Percentiles rank a stretch among this genome's conserved stretches.
Evolutionary conservation across 1,140 invertebrate species (phyloP).

Genomic region (Lysiphlebus fabarum): DNA sequence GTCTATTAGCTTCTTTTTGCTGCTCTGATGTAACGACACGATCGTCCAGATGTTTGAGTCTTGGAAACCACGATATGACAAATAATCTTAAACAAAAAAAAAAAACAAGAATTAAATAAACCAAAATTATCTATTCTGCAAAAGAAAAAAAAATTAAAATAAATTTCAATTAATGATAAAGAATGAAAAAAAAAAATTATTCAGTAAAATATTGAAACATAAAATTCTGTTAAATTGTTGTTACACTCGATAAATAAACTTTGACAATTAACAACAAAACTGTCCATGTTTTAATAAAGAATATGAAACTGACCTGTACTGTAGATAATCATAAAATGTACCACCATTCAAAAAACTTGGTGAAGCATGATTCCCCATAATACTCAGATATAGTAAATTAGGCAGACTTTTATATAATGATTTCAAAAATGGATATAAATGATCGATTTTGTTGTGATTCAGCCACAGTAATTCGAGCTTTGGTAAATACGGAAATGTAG

Average conservation of each 20-base stretch:
- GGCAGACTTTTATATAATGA: slow-evolving; percentile 64
- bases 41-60: slow-evolving; percentile 66
- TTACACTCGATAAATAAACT: too few relatives aligned
- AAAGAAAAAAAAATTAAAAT: not conserved
- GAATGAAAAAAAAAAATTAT: too few relatives aligned
- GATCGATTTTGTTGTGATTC: slow-evolving; percentile 71
- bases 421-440: slow-evolving; percentile 68
- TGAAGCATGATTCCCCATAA: slow-evolving; percentile 77
- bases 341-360: slow-evolving; percentile 74
- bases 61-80: slow-evolving; percentile 67
- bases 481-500: slow-evolving; percentile 65
- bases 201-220: too few relatives aligned
- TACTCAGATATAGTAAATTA: slow-evolving; percentile 64
- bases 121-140: slow-evolving; percentile 6
- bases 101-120: slow-evolving; percentile 12
- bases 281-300: not conserved
- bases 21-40: slow-evolving; percentile 62
- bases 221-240: too few relatives aligned
- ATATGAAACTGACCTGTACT: slow-evolving; percentile 65
- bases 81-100: slow-evolving; percentile 57
- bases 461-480: slow-evolving; percentile 72
- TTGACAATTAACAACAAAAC: too few relatives aligned
- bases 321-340: slow-evolving; percentile 71
- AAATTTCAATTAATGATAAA: too few relatives aligned
- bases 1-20: slow-evolving; percentile 57